Evolutionary conservation across 2,113 vertebrate species (phyloP).

Genomic region (Centropus unirufus): DNA sequence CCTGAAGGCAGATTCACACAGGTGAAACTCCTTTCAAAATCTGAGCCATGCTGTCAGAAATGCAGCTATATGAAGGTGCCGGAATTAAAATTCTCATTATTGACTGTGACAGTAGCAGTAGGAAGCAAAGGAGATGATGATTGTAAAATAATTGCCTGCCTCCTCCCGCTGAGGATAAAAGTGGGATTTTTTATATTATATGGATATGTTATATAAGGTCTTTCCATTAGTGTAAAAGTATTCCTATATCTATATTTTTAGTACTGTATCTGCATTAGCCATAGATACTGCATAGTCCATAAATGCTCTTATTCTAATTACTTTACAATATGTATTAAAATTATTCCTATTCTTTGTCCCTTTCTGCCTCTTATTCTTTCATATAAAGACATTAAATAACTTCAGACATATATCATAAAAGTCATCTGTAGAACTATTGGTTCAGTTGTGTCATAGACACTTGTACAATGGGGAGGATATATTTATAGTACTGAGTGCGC

Average conservation of each 20-base stretch:
- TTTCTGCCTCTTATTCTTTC: background rate
- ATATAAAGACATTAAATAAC: background rate
- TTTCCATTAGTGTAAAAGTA: background rate
- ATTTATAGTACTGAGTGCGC: background rate
- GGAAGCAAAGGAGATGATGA: background rate
- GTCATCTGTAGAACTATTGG: background rate
- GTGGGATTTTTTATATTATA: background rate
- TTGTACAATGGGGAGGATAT: background rate
- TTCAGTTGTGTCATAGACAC: background rate
- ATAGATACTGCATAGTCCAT: background rate
- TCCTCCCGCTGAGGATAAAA: background rate
- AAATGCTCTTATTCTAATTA: background rate
- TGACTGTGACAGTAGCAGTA: background rate
- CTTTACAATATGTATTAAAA: background rate
- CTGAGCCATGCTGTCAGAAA: background rate
- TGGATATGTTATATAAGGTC: background rate
- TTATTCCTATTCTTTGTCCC: background rate
- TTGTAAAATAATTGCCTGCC: background rate
- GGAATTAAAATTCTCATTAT: background rate
- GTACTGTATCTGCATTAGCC: background rate
- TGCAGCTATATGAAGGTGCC: background rate
- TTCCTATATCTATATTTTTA: background rate
- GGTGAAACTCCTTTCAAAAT: background rate
- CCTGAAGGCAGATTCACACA: accelerated
- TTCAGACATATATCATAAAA: background rate